Conservation (phyloP, 2,113 vertebrate genomes). For the Donacobius atricapilla region DNA sequence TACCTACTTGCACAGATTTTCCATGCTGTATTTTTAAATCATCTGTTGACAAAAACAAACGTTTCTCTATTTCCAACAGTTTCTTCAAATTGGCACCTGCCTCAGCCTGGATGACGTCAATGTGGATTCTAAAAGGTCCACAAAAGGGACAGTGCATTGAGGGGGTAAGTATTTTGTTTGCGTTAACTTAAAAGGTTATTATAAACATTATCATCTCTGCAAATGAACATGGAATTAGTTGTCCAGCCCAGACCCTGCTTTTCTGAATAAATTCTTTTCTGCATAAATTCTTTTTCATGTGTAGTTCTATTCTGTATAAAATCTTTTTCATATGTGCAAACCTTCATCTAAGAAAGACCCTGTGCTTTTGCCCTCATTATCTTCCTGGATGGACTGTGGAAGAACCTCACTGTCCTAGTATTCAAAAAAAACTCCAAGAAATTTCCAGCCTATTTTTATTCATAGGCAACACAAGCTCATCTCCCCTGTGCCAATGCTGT, state of each 20-base stretch:
- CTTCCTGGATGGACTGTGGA: background rate
- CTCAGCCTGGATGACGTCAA: constrained; percentile 78
- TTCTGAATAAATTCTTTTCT: background rate
- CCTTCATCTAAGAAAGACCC: background rate
- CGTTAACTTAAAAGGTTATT: background rate
- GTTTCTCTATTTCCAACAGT: constrained; percentile 72
- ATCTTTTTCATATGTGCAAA: background rate
- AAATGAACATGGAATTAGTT: background rate
- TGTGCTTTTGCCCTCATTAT: background rate
- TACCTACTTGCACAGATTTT: constrained; percentile 66
- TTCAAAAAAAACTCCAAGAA: background rate
- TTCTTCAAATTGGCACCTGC: constrained; percentile 77
- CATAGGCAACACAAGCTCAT: background rate
- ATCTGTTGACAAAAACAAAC: constrained; percentile 66
- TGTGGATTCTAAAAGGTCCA: constrained; percentile 75
- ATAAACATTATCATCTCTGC: background rate
- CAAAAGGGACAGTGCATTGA: background rate
- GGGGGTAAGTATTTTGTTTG: background rate
- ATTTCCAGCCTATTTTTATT: background rate
- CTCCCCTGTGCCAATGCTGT: background rate
- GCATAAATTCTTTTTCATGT: background rate
- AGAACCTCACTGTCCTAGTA: background rate
- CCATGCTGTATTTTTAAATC: constrained; percentile 83
- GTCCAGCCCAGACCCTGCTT: background rate
- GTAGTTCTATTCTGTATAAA: no score